Conservation (phyloP, 2,797 vertebrate genomes). For the Sitta carolinensis region DNA sequence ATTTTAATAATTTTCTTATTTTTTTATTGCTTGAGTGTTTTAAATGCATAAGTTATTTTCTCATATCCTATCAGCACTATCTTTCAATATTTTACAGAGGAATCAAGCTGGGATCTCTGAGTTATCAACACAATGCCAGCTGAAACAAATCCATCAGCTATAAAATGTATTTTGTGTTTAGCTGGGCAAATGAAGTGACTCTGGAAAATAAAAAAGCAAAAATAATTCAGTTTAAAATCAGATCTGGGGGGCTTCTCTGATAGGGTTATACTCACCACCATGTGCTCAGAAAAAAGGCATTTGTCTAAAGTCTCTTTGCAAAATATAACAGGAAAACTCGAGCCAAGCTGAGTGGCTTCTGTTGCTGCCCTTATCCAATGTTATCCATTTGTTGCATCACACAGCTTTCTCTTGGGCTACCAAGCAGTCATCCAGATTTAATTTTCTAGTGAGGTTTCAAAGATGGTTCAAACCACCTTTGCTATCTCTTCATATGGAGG, state of each 20-base stretch:
- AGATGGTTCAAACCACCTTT: neutral
- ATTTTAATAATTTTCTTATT: neutral
- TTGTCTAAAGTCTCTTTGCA: neutral
- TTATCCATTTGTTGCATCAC: neutral
- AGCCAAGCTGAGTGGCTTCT: neutral
- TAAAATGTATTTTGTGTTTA: neutral
- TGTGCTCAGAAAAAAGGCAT: neutral
- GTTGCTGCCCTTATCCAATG: neutral
- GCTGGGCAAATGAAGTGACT: neutral
- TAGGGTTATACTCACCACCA: neutral
- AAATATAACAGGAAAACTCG: neutral
- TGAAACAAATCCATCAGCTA: constrained; percentile 8
- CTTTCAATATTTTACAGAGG: constrained; percentile 9
- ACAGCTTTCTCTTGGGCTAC: neutral
- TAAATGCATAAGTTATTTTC: neutral
- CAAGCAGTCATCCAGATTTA: neutral
- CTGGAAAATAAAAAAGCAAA: neutral
- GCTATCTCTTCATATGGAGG: neutral
- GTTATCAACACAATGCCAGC: neutral
- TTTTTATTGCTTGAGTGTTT: neutral
- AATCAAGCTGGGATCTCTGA: neutral
- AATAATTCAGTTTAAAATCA: neutral
- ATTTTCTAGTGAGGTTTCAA: neutral
- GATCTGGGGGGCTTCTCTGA: neutral
- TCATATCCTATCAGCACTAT: neutral